Conservation (phyloP, 2,888 invertebrate species). For the Drosophila pseudotakahashii region DNA sequence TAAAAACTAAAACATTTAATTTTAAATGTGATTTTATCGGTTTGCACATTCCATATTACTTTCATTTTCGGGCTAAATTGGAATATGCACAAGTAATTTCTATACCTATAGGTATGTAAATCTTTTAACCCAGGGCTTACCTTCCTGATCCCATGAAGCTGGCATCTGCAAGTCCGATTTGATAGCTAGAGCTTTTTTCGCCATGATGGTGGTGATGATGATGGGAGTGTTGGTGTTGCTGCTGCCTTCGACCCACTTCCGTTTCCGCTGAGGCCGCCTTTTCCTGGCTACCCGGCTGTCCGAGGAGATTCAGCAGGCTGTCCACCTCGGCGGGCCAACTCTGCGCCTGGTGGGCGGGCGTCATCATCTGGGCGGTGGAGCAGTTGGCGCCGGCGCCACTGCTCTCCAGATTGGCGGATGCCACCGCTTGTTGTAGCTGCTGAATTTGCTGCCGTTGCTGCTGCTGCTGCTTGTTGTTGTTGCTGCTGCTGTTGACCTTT, state of each 20-base stretch:
- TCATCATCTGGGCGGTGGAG: slow-evolving; percentile 64
- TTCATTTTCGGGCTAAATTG: too few species aligned
- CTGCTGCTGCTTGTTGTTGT: slow-evolving; percentile 57
- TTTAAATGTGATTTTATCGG: too few species aligned
- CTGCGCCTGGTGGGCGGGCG: slow-evolving; percentile 58
- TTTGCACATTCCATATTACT: too few species aligned
- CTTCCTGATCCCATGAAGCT: slow-evolving; percentile 78
- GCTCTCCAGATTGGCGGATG: slow-evolving; percentile 64
- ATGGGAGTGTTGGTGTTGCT: slow-evolving; percentile 30
- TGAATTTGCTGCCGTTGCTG: slow-evolving; percentile 62
- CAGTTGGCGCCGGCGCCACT: slow-evolving; percentile 55
- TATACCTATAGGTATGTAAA: too few species aligned
- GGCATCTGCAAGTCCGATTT: slow-evolving; percentile 75
- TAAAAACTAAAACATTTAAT: too few species aligned
- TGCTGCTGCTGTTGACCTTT: slow-evolving; percentile 61
- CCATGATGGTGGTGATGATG: slow-evolving; percentile 55
- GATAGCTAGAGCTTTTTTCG: slow-evolving; percentile 80
- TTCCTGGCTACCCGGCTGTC: slow-evolving; percentile 31
- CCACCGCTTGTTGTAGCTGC: slow-evolving; percentile 72
- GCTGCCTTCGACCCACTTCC: slow-evolving; percentile 18
- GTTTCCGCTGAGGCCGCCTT: background rate
- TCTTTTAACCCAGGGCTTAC: slow-evolving; percentile 56
- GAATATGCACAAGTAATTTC: too few species aligned
- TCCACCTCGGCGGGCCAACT: slow-evolving; percentile 65
- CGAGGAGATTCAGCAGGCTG: slow-evolving; percentile 53